Evolutionary conservation across 2,888 invertebrate species (phyloP).

Genomic region (Oligia strigilis): DNA sequence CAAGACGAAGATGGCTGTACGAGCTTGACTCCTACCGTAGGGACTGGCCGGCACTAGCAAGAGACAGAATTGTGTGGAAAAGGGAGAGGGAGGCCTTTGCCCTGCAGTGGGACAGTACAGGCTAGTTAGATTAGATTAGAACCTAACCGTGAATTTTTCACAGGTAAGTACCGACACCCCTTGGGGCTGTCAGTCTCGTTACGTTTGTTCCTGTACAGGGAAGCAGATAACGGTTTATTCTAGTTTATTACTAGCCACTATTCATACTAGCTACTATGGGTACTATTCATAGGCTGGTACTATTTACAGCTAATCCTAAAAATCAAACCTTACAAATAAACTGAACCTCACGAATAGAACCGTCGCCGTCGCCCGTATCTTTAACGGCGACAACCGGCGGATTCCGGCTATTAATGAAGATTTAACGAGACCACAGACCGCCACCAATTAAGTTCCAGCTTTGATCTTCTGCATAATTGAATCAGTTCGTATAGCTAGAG

Average conservation of each 20-base stretch:
- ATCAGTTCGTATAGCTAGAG: constrained; percentile 52
- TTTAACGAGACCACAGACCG: constrained; percentile 70
- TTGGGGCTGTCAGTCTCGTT: not conserved
- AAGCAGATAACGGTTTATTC: not conserved
- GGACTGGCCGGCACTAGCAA: too few species aligned
- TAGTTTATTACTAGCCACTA: too few species aligned
- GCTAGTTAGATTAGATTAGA: not conserved
- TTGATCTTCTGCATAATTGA: constrained; percentile 73
- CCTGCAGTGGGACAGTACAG: too few species aligned
- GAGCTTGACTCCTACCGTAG: too few species aligned
- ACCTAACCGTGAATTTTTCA: not conserved
- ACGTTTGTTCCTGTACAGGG: not conserved
- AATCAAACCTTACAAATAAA: not conserved
- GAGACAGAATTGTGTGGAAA: too few species aligned
- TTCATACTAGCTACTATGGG: too few species aligned
- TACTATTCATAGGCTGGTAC: not conserved
- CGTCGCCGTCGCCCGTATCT: constrained; percentile 42
- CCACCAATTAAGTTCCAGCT: constrained; percentile 70
- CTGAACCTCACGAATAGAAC: constrained; percentile 17
- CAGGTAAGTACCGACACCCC: not conserved
- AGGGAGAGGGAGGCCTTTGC: too few species aligned
- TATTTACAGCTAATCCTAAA: not conserved
- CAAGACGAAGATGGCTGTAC: too few species aligned
- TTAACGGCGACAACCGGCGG: constrained; percentile 56
- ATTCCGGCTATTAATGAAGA: constrained; percentile 66